Evolutionary conservation across 2,113 vertebrate genomes (phyloP), one percentile per base, ranked within the genome.

Genomic region (Syngnathoides biaculeatus): DNA sequence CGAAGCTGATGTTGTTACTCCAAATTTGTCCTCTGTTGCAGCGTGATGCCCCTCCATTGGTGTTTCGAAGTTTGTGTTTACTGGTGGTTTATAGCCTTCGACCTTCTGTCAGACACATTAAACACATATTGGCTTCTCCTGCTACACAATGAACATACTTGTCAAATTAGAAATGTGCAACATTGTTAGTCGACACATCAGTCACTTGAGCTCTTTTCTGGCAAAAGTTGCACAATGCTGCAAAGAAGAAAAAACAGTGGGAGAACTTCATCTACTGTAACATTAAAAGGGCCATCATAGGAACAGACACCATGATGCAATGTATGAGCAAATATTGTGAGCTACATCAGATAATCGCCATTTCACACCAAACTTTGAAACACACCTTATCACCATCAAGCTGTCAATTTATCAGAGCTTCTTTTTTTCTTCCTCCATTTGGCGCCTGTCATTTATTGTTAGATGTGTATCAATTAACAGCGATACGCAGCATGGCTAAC

Each of bases 51-150:
- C 39, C 42, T 35, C 30, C 30, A 64, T 65, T 71, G 65, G 74
- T 72, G 82, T 68, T 67, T 80, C 75, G 79, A 82, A 79, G 73
- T 83, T 78, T 75, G 85, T 63, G 75, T 90, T 91, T 88, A 89
- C 88, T 71, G 82, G 67, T 74, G 67, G 74, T 89, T 91, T 89
- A 89, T 62, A 71, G 78, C 83, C 79, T 77, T 73, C 68, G 69
- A 82, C 86, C 85, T 89, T 87, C 89, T 89, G 87, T 87, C 76
- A 73, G 62, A 71, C 69, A 75, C 78, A 84, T 82, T 81, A 83
- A 82, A 91, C 69, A 83, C 69, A 72, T 30, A 63, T 73, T 52
- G 48, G 48, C 20, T 52, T 20, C 43, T 22, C 1, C 5, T 69
- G 62, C 35, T 35, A 27, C 20, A 61, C 63, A 53, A 62, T 65